phyloP scores from a whole-genome alignment of 2,888 invertebrate genomes.

The Eledone cirrhosa region DNA sequence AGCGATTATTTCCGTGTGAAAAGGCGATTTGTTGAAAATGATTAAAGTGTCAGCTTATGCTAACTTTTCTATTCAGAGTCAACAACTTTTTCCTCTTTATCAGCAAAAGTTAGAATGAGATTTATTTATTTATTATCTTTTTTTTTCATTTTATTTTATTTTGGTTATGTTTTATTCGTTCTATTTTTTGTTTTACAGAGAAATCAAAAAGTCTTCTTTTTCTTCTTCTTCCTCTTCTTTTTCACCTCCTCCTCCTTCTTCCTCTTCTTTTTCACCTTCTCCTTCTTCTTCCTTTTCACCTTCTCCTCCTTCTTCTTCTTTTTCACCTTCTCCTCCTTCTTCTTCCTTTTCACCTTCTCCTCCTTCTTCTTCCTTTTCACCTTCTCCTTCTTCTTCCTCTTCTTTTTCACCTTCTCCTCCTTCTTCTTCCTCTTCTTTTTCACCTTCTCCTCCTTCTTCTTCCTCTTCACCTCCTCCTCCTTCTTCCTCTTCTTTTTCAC shows the following conservation, averaged over 20 bases:
- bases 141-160: slow-evolving; percentile 17
- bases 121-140: slow-evolving; percentile 27
- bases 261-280: slow-evolving; percentile 26
- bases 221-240: neutral
- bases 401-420: neutral
- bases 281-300: slow-evolving; percentile 3
- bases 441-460: neutral
- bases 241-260: slow-evolving; percentile 27
- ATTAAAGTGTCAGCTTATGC: no score
- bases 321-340: neutral
- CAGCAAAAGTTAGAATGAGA: no score
- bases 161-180: no score
- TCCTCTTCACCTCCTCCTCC: slow-evolving; percentile 14
- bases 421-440: neutral
- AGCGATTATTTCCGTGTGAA: no score
- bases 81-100: no score
- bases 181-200: neutral
- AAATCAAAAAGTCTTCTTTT: neutral
- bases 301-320: slow-evolving; percentile 10
- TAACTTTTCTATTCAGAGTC: no score
- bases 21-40: no score
- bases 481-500: slow-evolving; percentile 15
- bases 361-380: neutral
- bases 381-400: slow-evolving; percentile 9
- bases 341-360: neutral